Conservation (phyloP, 2,797 vertebrate genomes). For the Silurus lanzhouensis region DNA sequence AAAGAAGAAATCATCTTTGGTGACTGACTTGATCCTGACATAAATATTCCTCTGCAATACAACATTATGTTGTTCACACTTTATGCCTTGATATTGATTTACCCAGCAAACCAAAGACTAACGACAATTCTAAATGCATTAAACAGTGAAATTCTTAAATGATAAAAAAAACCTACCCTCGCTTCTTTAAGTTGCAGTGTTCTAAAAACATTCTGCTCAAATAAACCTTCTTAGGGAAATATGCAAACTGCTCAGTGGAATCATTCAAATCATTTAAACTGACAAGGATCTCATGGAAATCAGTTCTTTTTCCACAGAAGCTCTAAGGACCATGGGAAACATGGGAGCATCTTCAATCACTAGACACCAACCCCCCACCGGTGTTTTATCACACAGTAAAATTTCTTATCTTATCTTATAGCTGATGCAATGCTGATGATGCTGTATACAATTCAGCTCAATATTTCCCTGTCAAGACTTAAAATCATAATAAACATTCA, state of each 20-base stretch:
- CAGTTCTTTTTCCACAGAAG: background rate
- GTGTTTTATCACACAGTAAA: background rate
- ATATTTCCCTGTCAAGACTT: background rate
- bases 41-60: background rate
- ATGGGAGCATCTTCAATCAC: background rate
- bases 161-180: no score
- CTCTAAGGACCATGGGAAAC: background rate
- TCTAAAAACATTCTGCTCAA: background rate
- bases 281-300: constrained; percentile 8
- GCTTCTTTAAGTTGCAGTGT: background rate
- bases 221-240: background rate
- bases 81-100: background rate
- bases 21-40: background rate
- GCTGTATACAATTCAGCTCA: background rate
- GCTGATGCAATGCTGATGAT: background rate
- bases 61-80: background rate
- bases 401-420: background rate
- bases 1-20: background rate
- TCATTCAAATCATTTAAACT: constrained; percentile 23
- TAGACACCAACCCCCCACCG: background rate
- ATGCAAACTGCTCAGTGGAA: background rate
- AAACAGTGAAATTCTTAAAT: background rate
- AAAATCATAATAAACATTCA: background rate
- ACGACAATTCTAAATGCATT: background rate
- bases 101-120: background rate